Evolutionary conservation across 1,140 invertebrate species (phyloP).

Genomic region (Cyclargus thomasi): DNA sequence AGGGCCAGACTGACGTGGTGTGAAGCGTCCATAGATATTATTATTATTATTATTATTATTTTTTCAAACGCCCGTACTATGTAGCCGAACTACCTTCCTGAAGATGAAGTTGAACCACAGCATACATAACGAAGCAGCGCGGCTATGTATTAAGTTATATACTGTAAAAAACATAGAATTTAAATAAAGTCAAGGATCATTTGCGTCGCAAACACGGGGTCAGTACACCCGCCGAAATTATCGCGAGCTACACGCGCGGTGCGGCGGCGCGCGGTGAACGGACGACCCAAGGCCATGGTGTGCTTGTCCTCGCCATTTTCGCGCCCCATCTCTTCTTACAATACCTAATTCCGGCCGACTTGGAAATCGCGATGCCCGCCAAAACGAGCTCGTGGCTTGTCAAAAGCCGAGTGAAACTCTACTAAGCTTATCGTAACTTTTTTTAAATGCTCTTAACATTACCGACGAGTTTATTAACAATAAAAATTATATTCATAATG

Average conservation of each 20-base stretch:
- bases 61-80: neutral
- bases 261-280: constrained; percentile 49
- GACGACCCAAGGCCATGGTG: constrained; percentile 61
- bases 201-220: constrained; percentile 70
- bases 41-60: too few species aligned
- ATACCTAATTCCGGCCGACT: neutral
- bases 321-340: constrained; percentile 10
- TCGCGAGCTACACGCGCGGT: constrained; percentile 58
- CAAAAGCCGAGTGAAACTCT: too few species aligned
- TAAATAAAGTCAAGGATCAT: constrained; percentile 71
- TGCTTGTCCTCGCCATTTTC: constrained; percentile 23
- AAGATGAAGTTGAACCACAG: neutral
- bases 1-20: too few species aligned
- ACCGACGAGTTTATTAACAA: neutral
- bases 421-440: too few species aligned
- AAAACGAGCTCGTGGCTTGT: neutral
- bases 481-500: too few species aligned
- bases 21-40: too few species aligned
- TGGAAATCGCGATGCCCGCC: neutral
- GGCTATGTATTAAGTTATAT: constrained; percentile 20
- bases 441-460: neutral
- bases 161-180: constrained; percentile 37
- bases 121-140: constrained; percentile 4
- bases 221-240: constrained; percentile 72
- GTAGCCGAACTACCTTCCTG: neutral